Conservation (phyloP, 1,140 invertebrate species). For the Eriosoma lanigerum region DNA sequence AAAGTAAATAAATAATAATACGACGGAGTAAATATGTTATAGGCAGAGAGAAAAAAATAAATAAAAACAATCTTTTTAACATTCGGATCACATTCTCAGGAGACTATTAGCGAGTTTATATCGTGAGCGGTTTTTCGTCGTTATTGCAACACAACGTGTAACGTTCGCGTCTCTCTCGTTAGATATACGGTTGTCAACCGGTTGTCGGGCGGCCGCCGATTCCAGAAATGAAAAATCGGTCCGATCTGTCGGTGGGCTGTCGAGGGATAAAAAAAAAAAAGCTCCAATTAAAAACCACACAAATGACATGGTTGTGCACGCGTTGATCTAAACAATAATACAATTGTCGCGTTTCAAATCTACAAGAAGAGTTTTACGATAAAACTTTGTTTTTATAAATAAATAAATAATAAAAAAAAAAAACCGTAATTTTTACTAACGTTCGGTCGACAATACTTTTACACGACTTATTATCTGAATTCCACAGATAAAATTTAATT, state of each 20-base stretch:
- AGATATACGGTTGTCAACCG: constrained; percentile 24
- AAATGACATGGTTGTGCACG: not conserved
- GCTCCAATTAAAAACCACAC: not conserved
- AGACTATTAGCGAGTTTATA: constrained; percentile 42
- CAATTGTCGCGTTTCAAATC: not conserved
- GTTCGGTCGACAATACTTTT: too few species aligned
- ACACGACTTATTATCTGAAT: too few species aligned
- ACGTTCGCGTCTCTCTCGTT: too few species aligned
- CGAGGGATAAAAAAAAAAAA: not conserved
- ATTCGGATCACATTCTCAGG: constrained; percentile 49
- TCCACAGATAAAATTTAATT: too few species aligned
- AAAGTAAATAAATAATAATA: constrained; percentile 38
- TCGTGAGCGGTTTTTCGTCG: constrained; percentile 31
- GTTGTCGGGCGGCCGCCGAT: constrained; percentile 30
- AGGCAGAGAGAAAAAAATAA: not conserved
- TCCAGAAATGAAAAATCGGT: constrained; percentile 46
- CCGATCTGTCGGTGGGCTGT: not conserved
- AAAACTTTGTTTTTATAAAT: too few species aligned
- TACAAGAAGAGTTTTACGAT: not conserved
- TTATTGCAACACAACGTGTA: constrained; percentile 11
- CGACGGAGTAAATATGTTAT: not conserved
- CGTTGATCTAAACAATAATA: not conserved
- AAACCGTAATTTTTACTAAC: too few species aligned
- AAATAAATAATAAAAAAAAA: too few species aligned
- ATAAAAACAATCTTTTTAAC: constrained; percentile 40